Evolutionary conservation across 2,113 vertebrate species (phyloP).

Genomic region (Xenus cinereus): DNA sequence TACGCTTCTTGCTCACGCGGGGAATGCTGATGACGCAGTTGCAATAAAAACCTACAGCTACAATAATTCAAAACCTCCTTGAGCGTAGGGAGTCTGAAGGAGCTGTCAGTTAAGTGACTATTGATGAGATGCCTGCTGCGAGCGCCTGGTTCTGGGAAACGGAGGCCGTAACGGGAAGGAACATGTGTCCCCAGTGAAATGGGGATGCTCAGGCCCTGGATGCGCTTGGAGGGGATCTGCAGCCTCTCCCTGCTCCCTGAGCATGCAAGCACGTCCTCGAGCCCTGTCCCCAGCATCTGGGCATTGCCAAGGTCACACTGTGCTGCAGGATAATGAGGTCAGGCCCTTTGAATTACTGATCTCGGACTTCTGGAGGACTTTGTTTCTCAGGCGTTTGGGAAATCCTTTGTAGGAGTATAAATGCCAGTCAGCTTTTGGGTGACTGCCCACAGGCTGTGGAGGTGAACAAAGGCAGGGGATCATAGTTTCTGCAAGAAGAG

Average conservation of each 20-base stretch:
- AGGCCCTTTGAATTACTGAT: not conserved
- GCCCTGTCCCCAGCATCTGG: accelerated
- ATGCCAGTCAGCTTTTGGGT: not conserved
- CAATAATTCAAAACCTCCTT: not conserved
- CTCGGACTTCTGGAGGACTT: not conserved
- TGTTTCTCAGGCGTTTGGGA: not conserved
- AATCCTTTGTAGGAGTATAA: not conserved
- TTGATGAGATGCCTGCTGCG: constrained; percentile 52
- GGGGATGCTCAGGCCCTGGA: not conserved
- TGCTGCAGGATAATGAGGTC: not conserved
- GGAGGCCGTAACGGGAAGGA: not conserved
- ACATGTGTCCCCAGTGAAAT: not conserved
- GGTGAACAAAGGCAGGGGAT: not conserved
- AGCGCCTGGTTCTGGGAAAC: constrained; percentile 31
- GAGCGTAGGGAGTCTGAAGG: not conserved
- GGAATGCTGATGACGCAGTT: not conserved
- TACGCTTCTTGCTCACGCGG: not conserved
- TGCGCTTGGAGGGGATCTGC: not conserved
- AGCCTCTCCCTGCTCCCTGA: not conserved
- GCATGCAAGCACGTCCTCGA: not conserved
- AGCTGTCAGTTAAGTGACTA: constrained; percentile 39
- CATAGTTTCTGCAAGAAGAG: not conserved
- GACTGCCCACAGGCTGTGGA: not conserved
- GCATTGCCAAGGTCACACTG: accelerated
- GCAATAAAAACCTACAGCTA: constrained; percentile 18